Percentiles rank a stretch among this genome's conserved stretches.
Conservation (phyloP, 1,140 invertebrate species). For the Melanaphis sacchari region DNA sequence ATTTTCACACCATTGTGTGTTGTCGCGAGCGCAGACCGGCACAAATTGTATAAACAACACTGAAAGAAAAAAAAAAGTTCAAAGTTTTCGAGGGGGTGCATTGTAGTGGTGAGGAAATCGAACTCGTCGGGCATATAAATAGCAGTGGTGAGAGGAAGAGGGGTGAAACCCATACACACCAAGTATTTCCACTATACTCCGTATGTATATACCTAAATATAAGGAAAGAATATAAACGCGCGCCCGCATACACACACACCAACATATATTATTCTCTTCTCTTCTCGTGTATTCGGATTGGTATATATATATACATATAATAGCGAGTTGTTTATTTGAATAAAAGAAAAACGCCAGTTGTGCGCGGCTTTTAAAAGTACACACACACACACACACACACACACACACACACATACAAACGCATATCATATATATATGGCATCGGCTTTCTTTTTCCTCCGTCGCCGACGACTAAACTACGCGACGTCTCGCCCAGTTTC, state of each 20-base stretch:
- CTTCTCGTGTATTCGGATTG: not conserved
- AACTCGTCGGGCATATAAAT: not conserved
- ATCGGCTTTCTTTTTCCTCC: slow-evolving; percentile 15
- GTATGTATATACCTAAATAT: not conserved
- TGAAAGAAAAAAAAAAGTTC: not conserved
- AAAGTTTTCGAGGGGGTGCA: not conserved
- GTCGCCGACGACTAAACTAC: not conserved
- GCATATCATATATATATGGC: not conserved
- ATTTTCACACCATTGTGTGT: not conserved
- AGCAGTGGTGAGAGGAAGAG: not conserved
- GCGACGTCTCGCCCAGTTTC: not conserved
- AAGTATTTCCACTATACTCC: not conserved
- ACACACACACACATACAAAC: too few relatives aligned
- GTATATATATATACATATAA: not conserved
- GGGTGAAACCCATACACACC: not conserved
- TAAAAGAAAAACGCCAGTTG: slow-evolving; percentile 51
- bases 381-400: not conserved
- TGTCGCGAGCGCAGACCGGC: not conserved
- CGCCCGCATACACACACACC: too few relatives aligned
- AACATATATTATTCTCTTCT: not conserved
- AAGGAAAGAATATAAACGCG: not conserved
- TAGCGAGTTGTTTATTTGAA: slow-evolving; percentile 37
- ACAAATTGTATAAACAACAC: slow-evolving; percentile 14
- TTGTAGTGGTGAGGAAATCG: not conserved
- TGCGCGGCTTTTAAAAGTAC: slow-evolving; percentile 34